Percentiles rank a stretch among this genome's conserved stretches.
Conservation (phyloP, 2,113 vertebrate genomes). For the Dasypus novemcinctus region DNA sequence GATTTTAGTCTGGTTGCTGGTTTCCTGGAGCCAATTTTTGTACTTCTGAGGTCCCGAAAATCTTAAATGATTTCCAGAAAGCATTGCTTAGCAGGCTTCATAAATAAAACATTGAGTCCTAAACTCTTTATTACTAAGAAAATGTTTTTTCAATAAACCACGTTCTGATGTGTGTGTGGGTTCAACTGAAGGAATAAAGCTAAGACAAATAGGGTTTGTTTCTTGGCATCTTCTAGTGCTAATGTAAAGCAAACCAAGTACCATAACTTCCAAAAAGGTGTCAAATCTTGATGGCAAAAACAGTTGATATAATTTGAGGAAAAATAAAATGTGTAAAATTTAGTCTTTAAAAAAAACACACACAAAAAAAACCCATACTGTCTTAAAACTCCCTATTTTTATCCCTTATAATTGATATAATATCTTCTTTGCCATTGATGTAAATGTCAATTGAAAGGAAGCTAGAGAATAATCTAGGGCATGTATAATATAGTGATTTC, state of each 20-base stretch:
- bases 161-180: slow-evolving; percentile 51
- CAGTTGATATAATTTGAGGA: not conserved
- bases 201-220: slow-evolving; percentile 29
- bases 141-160: not conserved
- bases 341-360: too few species aligned
- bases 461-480: too few species aligned
- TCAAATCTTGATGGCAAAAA: too few species aligned
- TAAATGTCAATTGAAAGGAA: too few species aligned
- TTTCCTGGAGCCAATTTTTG: not conserved
- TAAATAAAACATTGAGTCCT: not conserved
- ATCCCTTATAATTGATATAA: too few species aligned
- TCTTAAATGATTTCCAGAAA: not conserved
- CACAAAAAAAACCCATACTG: too few species aligned
- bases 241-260: not conserved
- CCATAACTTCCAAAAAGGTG: not conserved
- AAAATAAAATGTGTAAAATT: not conserved
- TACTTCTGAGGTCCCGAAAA: not conserved
- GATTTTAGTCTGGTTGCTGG: not conserved
- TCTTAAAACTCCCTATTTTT: too few species aligned
- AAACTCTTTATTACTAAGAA: not conserved
- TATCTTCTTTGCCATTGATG: too few species aligned
- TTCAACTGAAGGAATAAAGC: slow-evolving; percentile 65
- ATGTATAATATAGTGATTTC: too few species aligned
- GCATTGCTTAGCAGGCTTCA: too few species aligned
- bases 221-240: not conserved